Conservation (phyloP, 1,140 invertebrate genomes). For the Lethrus apterus region DNA sequence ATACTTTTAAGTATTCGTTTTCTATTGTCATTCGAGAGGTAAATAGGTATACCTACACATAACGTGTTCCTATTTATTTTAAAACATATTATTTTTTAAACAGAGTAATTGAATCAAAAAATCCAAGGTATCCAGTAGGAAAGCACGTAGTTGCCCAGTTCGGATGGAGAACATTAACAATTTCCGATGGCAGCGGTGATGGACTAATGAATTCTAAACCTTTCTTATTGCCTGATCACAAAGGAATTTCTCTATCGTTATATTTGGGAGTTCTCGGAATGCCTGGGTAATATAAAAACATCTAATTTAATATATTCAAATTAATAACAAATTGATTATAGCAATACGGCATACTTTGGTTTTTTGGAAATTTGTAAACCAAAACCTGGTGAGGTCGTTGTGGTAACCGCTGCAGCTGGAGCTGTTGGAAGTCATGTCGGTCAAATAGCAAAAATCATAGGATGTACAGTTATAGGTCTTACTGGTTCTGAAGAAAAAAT, state of each 20-base stretch:
- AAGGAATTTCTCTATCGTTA: constrained; percentile 43
- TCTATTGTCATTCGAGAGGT: constrained; percentile 10
- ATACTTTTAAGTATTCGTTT: background rate
- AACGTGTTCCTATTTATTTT: too few species aligned
- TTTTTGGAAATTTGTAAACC: constrained; percentile 48
- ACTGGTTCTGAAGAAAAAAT: constrained; percentile 61
- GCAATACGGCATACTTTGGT: constrained; percentile 64
- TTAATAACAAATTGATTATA: constrained; percentile 29
- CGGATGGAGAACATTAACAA: constrained; percentile 50
- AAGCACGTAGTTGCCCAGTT: constrained; percentile 44
- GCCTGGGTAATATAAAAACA: constrained; percentile 43
- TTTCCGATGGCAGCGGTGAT: constrained; percentile 29
- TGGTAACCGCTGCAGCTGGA: constrained; percentile 57
- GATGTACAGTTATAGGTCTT: constrained; percentile 62
- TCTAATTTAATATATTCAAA: background rate
- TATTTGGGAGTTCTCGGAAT: constrained; percentile 49
- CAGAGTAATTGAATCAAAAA: constrained; percentile 41
- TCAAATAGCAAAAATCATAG: constrained; percentile 64
- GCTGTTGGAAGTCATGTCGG: constrained; percentile 59
- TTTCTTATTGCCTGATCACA: constrained; percentile 42
- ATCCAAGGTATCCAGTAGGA: constrained; percentile 44
- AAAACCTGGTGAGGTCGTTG: constrained; percentile 56
- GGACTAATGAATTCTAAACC: constrained; percentile 2
- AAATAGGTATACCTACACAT: background rate
- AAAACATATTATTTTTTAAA: background rate